phyloP scores from a whole-genome alignment of 2,797 vertebrate species.

The Hephaestus fuliginosus region DNA sequence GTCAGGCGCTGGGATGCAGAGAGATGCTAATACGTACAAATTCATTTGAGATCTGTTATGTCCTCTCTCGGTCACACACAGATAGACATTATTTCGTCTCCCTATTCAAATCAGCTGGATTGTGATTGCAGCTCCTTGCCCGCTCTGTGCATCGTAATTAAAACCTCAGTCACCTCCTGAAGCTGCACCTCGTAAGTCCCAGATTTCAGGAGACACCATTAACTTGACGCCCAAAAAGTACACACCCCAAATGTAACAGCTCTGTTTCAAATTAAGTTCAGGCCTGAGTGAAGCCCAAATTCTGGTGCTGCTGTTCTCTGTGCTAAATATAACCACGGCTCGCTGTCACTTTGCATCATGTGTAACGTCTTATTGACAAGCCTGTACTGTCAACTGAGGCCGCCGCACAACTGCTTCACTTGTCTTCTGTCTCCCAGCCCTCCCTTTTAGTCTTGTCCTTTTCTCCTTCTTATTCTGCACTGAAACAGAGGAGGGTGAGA shows the following conservation, averaged over 20 bases:
- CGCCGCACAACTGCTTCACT: not conserved
- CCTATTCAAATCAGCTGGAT: constrained; percentile 30
- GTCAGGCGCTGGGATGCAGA: constrained; percentile 6
- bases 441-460: not conserved
- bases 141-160: constrained; percentile 32
- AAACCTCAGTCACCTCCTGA: constrained; percentile 13
- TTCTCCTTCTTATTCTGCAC: not conserved
- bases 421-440: not conserved
- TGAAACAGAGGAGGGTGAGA: not conserved
- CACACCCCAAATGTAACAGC: not conserved
- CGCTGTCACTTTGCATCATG: constrained; percentile 34
- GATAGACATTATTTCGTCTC: constrained; percentile 39
- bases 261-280: not conserved
- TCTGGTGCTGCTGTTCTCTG: constrained; percentile 3
- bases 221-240: not conserved
- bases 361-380: constrained; percentile 16
- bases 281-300: not conserved
- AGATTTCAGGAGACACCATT: not conserved
- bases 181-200: not conserved
- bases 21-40: constrained; percentile 35
- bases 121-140: constrained; percentile 8
- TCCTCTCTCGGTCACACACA: constrained; percentile 18
- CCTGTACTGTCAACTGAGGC: constrained; percentile 12
- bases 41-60: constrained; percentile 35
- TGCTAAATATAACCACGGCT: constrained; percentile 35